Base-by-base conservation (phyloP, 2,113 vertebrate genomes). In the Aspiorhynchus laticeps region DNA sequence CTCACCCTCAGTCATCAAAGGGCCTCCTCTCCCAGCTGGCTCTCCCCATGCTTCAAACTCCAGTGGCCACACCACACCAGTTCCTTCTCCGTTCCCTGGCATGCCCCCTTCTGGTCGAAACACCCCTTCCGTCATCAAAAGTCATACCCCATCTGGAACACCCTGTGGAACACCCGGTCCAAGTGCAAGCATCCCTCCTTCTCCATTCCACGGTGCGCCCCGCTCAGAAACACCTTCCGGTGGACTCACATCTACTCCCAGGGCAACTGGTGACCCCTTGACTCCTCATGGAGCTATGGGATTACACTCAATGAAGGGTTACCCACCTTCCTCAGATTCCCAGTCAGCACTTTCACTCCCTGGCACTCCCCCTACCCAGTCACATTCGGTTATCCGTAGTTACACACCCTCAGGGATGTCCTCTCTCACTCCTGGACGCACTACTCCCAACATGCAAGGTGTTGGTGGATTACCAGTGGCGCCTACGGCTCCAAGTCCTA, bases 361-460 rank as follows among this genome's bases (percentile, higher is more conserved):
- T 48, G 94, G 96, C 86, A 94, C 95, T 85, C 93, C 95, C 71
- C 85, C 95, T 88, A 63, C 24, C 26, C 87, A 83, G 67, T 41
- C 83, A 36, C 95, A 95, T 21, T 96, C 96, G 26, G 91, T 96
- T 80, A 97, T 93, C 91, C 96, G 96, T 86, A 95, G 96, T 93
- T 98, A 96, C 85, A 95, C 95, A 69, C 95, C 97, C 4, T 93
- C 96, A n/a, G 95, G 94, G 77, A 90, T 92, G 1, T 93, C 95
- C 2, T 84, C 94, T 48, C 88, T 88, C 46, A 87, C 94, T 6
- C 96, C 95, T 69, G 93, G 93, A 83, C 93, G 96, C n/a, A 94
- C 96, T 65, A 94, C 96, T 41, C 95, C 96, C 0, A 94, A 89
- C 4, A 86, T 96, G 87, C 94, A 94, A 61, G n/a, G 93, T 89